Percentiles rank a stretch among this genome's conserved stretches.
phyloP scores from a whole-genome alignment of 30 jellyfish, hydroid and myxozoan genomes.

The Pelagia noctiluca region DNA sequence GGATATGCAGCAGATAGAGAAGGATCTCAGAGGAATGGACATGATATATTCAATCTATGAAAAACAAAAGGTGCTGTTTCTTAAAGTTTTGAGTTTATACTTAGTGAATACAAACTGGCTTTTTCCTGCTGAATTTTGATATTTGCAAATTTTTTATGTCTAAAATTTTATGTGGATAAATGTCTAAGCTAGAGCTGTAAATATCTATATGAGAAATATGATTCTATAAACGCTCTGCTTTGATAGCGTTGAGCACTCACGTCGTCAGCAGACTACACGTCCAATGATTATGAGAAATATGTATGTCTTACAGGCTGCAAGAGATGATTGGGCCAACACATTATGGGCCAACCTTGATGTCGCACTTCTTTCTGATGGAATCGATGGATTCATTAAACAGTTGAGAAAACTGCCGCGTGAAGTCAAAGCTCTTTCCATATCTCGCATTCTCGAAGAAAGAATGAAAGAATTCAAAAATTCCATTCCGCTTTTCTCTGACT shows the following conservation, averaged over 20 bases:
- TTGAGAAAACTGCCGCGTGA: conserved; percentile 82
- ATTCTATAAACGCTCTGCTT: too few species aligned
- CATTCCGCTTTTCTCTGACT: conserved; percentile 85
- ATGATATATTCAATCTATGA: conserved; percentile 79
- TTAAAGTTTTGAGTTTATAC: too few species aligned
- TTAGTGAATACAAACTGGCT: too few species aligned
- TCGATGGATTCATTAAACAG: conserved; percentile 84
- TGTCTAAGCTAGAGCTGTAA: too few species aligned
- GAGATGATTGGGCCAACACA: conserved; percentile 95
- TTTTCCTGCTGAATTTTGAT: neutral
- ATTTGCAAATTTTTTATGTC: too few species aligned
- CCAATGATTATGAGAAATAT: too few species aligned
- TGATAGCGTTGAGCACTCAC: too few species aligned
- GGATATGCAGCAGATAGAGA: conserved; percentile 86
- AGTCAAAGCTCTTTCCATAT: conserved; percentile 76
- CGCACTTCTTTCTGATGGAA: conserved; percentile 80
- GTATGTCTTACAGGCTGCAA: conserved; percentile 76
- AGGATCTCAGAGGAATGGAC: conserved; percentile 86
- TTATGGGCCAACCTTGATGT: conserved; percentile 95
- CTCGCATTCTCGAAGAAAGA: conserved; percentile 84
- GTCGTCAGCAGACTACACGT: too few species aligned
- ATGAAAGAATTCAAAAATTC: conserved; percentile 88
- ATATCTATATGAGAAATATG: too few species aligned
- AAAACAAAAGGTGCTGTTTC: conserved; percentile 67
- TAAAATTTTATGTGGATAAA: too few species aligned